These are phyloP conservation scores for Hoplias malabaricus DNA, from an alignment of 2,113 vertebrate genomes.

Conservation along the genomic window DNA sequence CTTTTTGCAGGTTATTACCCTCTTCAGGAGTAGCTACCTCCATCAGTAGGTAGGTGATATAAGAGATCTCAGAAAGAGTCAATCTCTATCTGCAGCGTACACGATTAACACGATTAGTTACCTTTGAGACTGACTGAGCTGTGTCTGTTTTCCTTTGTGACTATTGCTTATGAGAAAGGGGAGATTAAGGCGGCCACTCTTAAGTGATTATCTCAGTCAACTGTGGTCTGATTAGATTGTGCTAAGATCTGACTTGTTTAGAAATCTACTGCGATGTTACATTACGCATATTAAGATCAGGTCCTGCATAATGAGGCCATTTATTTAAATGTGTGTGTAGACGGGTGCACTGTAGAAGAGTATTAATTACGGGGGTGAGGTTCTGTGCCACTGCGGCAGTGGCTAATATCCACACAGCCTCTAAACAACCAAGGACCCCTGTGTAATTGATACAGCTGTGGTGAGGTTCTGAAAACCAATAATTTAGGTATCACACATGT, in stretches of 20 bases:
- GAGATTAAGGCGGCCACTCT: neutral
- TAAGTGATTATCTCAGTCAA: neutral
- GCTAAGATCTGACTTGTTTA: neutral
- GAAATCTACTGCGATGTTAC: neutral
- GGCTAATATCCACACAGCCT: conserved; percentile 8
- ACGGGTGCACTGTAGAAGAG: neutral
- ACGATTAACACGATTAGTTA: neutral
- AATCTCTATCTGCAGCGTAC: neutral
- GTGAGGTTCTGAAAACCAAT: neutral
- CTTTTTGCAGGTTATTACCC: neutral
- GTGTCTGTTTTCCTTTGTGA: neutral
- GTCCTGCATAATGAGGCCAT: neutral
- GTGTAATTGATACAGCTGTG: neutral
- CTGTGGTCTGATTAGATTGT: conserved; percentile 5
- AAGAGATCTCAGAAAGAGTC: neutral
- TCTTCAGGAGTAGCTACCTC: neutral
- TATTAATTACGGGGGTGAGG: neutral
- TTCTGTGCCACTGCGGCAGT: neutral
- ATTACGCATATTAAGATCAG: neutral
- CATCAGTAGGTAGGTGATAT: neutral
- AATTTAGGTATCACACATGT: no score
- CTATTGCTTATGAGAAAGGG: neutral
- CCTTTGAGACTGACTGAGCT: neutral
- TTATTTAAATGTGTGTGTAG: conserved; percentile 27
- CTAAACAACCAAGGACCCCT: neutral